Percentiles rank a stretch among this genome's conserved stretches.
Evolutionary conservation across 2,797 vertebrate species (phyloP).

Genomic region (Gymnopithys bicolor): DNA sequence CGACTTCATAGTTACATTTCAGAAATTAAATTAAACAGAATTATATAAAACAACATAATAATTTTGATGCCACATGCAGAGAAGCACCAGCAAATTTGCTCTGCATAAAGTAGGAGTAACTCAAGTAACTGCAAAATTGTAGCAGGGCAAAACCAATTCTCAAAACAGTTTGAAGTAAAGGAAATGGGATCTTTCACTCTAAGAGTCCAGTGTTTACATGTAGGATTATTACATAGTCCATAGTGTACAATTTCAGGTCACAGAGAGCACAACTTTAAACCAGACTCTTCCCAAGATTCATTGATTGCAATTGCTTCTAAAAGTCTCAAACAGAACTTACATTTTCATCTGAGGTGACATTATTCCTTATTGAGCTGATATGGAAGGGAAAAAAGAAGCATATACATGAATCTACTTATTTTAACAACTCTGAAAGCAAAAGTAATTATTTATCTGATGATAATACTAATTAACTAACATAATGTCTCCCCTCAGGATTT

Average conservation of each 20-base stretch:
- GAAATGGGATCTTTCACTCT: neutral
- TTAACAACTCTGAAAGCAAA: neutral
- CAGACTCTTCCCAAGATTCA: neutral
- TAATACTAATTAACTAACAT: neutral
- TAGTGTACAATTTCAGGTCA: neutral
- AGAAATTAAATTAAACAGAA: constrained; percentile 1
- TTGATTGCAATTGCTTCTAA: neutral
- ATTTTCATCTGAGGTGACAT: neutral
- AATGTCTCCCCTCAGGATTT: neutral
- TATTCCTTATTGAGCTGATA: neutral
- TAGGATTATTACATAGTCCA: neutral
- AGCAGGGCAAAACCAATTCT: neutral
- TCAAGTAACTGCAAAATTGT: neutral
- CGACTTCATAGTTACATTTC: neutral
- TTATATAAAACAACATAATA: neutral
- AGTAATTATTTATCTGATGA: neutral
- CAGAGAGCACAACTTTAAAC: neutral
- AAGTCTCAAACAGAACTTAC: neutral
- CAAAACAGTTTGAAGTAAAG: neutral
- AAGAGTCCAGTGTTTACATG: neutral
- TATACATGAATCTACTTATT: neutral
- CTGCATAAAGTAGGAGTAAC: neutral
- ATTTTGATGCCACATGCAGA: neutral
- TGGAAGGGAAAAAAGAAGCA: neutral
- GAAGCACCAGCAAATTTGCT: neutral